phyloP scores from a whole-genome alignment of 1,140 invertebrate genomes.

The Caenorhabditis briggsae region DNA sequence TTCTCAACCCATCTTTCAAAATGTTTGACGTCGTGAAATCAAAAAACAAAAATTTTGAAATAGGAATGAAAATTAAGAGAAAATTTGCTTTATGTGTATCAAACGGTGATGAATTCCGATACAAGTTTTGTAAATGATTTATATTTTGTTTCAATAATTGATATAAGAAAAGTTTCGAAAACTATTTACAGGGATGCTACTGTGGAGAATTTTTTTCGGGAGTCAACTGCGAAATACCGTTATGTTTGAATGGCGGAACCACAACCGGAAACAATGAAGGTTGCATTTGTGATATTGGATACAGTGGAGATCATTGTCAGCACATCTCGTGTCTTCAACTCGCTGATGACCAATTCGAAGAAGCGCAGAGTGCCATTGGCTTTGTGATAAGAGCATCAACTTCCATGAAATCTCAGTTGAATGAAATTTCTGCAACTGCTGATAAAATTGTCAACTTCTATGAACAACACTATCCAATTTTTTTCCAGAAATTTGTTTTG shows the following conservation, averaged over 20 bases:
- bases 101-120: too few relatives aligned
- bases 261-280: neutral
- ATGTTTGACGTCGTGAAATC: too few relatives aligned
- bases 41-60: too few relatives aligned
- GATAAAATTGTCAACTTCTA: conserved; percentile 10
- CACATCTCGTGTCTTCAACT: conserved; percentile 42
- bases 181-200: conserved; percentile 54
- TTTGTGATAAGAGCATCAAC: conserved; percentile 60
- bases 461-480: neutral
- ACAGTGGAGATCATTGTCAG: conserved; percentile 56
- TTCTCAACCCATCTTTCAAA: too few relatives aligned
- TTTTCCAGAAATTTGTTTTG: conserved; percentile 50
- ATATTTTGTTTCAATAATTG: too few relatives aligned
- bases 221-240: conserved; percentile 38
- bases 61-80: too few relatives aligned
- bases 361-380: conserved; percentile 14
- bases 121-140: too few relatives aligned
- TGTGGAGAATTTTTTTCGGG: conserved; percentile 61
- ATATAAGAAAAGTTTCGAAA: too few relatives aligned
- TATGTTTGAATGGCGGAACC: conserved; percentile 62
- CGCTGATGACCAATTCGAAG: conserved; percentile 47
- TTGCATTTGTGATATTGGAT: conserved; percentile 59
- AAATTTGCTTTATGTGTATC: too few relatives aligned
- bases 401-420: conserved; percentile 59
- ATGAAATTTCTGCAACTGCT: neutral